A percentile compares a stretch with the other conserved stretches of the same genome.
phyloP scores from a whole-genome alignment of 2,797 vertebrate species.

The Bothrops alternatus region DNA sequence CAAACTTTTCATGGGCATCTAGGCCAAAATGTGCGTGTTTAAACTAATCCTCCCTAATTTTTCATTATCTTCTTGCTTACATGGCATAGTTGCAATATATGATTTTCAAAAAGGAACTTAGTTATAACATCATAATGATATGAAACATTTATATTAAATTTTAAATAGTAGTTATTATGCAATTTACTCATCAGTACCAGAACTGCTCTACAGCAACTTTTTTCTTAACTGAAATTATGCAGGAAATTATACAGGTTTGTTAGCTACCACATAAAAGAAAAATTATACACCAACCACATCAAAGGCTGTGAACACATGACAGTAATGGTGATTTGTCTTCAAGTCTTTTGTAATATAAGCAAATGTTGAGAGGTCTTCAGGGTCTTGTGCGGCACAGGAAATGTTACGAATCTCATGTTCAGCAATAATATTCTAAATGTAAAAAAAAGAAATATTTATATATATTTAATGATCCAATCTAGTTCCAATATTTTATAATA shows the following conservation, averaged over 20 bases:
- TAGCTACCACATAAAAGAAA: background rate
- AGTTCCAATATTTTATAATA: background rate
- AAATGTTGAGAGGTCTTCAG: conserved; percentile 96
- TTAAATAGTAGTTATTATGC: background rate
- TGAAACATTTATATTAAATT: background rate
- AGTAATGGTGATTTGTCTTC: conserved; percentile 99
- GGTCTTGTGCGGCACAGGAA: conserved; percentile 98
- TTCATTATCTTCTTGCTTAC: background rate
- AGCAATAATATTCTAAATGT: conserved; percentile 90
- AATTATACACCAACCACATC: conserved; percentile 86
- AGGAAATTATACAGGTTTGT: background rate
- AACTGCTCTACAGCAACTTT: background rate
- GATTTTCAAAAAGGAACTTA: background rate
- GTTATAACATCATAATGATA: background rate
- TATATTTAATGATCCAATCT: background rate
- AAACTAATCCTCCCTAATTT: background rate
- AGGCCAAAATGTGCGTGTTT: background rate
- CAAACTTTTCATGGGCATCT: background rate
- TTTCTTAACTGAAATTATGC: background rate
- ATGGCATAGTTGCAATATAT: background rate
- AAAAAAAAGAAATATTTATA: conserved; percentile 40
- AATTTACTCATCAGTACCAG: background rate
- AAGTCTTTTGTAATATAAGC: conserved; percentile 99
- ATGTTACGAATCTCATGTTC: conserved; percentile 99
- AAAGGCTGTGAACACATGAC: conserved; percentile 98